Conservation (phyloP, 1,140 invertebrate species). For the Xylocopa sonorina region DNA sequence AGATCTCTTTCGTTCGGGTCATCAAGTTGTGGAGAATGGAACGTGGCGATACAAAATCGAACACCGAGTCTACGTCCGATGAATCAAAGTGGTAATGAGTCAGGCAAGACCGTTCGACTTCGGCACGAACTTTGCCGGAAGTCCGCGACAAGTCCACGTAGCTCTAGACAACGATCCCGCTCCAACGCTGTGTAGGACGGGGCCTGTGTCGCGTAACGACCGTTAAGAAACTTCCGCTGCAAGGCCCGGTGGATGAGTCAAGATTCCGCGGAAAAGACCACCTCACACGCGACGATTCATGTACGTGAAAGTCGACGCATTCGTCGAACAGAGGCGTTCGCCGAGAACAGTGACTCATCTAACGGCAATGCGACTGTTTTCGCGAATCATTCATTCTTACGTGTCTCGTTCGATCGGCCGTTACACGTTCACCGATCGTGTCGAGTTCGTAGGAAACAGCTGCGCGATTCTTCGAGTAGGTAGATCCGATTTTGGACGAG, state of each 20-base stretch:
- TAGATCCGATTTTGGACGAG: background rate
- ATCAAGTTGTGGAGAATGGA: no score
- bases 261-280: constrained; percentile 45
- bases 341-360: constrained; percentile 27
- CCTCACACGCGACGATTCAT: constrained; percentile 6
- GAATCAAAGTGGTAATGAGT: background rate
- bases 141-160: constrained; percentile 19
- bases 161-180: no score
- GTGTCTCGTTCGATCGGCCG: background rate
- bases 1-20: no score
- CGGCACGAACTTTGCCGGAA: constrained; percentile 43
- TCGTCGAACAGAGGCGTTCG: constrained; percentile 24
- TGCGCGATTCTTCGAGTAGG: background rate
- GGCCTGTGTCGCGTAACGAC: constrained; percentile 22
- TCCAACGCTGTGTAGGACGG: background rate
- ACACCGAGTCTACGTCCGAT: background rate
- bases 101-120: background rate
- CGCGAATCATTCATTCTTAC: background rate
- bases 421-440: background rate
- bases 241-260: constrained; percentile 44
- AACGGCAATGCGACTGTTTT: constrained; percentile 59
- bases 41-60: background rate
- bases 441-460: no score
- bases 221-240: constrained; percentile 57
- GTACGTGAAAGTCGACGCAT: constrained; percentile 30